Percentiles rank a stretch among this genome's conserved stretches.
Evolutionary conservation across 1,140 invertebrate genomes (phyloP).

Genomic region (Hyles vespertilio): DNA sequence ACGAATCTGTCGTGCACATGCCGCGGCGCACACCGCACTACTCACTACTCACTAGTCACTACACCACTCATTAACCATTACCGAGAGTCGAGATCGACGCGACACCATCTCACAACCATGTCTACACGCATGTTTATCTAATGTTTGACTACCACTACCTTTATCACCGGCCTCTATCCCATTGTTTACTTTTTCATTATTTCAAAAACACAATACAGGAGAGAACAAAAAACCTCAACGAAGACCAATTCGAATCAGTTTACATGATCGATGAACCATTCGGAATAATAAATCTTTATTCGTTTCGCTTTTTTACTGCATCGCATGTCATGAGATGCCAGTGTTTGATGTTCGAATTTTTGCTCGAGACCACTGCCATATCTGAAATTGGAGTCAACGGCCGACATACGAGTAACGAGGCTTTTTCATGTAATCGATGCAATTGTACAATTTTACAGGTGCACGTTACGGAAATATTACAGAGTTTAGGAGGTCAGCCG

Average conservation of each 20-base stretch:
- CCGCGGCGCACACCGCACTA: conserved; percentile 17
- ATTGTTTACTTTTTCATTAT: no score
- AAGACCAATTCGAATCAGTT: conserved; percentile 22
- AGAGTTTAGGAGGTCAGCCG: conserved; percentile 62
- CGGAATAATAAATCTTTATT: conserved; percentile 26
- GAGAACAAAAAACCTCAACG: conserved; percentile 23
- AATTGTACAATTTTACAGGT: conserved; percentile 19
- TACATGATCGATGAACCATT: conserved; percentile 30
- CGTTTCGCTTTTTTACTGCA: conserved; percentile 17
- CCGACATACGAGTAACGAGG: conserved; percentile 3
- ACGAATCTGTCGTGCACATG: conserved; percentile 58
- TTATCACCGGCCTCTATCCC: no score
- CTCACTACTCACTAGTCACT: neutral
- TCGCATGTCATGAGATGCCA: conserved; percentile 12
- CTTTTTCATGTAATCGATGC: conserved; percentile 1
- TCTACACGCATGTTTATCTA: no score
- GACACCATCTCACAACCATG: no score
- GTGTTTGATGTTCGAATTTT: conserved; percentile 13
- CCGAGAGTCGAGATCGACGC: no score
- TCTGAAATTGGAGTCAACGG: neutral
- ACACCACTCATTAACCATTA: neutral
- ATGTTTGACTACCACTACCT: no score
- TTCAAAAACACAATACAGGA: neutral
- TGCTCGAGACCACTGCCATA: neutral
- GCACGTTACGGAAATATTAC: conserved; percentile 48